These are phyloP conservation scores for Nomada flava DNA, from an alignment of 2,888 invertebrate species.

Conservation along the genomic window DNA sequence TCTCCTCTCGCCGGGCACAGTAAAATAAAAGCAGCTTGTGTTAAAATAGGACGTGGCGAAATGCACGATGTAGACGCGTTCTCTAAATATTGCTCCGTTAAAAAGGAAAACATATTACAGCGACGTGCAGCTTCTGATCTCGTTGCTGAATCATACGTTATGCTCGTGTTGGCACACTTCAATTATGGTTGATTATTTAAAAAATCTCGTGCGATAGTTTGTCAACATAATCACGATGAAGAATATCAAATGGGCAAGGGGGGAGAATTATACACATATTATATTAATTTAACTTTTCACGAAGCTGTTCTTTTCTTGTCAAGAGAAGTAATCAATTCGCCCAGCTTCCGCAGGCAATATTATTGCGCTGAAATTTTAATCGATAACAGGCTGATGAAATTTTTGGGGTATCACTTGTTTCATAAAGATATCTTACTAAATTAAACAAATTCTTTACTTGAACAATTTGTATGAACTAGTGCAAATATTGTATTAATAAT, in stretches of 20 bases:
- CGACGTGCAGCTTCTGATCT: neutral
- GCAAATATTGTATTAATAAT: too few relatives aligned
- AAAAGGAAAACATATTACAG: neutral
- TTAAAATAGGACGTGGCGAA: neutral
- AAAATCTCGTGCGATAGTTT: too few relatives aligned
- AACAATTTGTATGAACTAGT: too few relatives aligned
- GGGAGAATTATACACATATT: too few relatives aligned
- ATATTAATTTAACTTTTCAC: too few relatives aligned
- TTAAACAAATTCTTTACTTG: neutral
- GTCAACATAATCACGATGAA: too few relatives aligned
- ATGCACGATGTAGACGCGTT: neutral
- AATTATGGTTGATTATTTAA: too few relatives aligned
- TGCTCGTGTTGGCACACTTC: neutral
- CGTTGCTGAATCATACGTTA: slow-evolving; percentile 4
- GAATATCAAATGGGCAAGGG: too few relatives aligned
- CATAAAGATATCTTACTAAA: neutral
- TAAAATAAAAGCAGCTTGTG: slow-evolving; percentile 12
- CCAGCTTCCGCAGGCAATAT: neutral
- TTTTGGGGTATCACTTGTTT: neutral
- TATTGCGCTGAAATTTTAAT: neutral
- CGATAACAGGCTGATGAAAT: neutral
- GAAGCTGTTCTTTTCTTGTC: too few relatives aligned
- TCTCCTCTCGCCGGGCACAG: neutral
- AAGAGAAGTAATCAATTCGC: neutral
- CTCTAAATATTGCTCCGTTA: neutral